Evolutionary conservation across 2,113 vertebrate genomes (phyloP).

Genomic region (Saimiri boliviensis): DNA sequence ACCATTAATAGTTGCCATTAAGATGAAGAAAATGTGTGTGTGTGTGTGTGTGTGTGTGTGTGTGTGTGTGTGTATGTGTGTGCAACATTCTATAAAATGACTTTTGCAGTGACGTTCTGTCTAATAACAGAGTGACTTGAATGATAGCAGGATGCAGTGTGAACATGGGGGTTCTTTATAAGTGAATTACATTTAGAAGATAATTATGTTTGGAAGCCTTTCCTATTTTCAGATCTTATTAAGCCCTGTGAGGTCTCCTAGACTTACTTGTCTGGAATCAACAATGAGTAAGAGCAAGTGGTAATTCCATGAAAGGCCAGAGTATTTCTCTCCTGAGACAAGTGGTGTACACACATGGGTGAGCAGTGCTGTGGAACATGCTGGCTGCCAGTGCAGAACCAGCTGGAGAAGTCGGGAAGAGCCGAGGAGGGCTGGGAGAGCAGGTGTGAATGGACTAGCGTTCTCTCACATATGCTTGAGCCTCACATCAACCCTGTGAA

Average conservation of each 20-base stretch:
- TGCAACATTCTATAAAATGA: background rate
- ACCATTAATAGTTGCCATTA: background rate
- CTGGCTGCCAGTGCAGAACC: background rate
- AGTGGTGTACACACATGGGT: accelerated
- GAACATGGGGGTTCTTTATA: background rate
- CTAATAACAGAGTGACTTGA: background rate
- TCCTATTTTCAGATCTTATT: conserved; percentile 39
- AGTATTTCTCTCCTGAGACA: background rate
- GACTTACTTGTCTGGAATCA: conserved; percentile 33
- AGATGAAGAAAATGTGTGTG: background rate
- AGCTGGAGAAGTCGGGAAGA: background rate
- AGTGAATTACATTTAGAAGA: conserved; percentile 31
- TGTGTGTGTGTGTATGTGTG: too few relatives aligned
- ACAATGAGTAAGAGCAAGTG: conserved; percentile 2
- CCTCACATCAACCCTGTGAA: background rate
- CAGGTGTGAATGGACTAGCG: background rate
- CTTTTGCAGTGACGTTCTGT: background rate
- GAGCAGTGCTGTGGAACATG: background rate
- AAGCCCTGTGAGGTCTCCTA: background rate
- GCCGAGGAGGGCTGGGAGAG: background rate
- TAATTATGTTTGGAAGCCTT: conserved; percentile 46
- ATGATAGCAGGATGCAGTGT: background rate
- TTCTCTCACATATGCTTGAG: background rate
- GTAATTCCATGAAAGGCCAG: background rate
- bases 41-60: background rate